phyloP scores from a whole-genome alignment of 2,113 vertebrate genomes.

The Ciconia boyciana region DNA sequence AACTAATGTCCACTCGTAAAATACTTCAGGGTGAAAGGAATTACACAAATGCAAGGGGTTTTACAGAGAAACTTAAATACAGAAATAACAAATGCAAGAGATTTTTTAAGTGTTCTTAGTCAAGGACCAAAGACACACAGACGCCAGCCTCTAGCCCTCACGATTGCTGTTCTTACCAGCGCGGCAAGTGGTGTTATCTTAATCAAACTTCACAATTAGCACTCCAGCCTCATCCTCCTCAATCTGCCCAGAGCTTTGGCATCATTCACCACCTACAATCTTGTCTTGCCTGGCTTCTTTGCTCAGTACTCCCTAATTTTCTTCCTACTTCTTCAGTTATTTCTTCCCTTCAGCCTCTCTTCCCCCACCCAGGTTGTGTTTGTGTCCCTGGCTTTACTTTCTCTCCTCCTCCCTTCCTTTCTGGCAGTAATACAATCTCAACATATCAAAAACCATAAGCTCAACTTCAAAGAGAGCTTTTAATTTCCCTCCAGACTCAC shows the following conservation, averaged over 20 bases:
- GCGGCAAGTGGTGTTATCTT: neutral
- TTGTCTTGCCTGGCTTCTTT: neutral
- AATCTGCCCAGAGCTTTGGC: neutral
- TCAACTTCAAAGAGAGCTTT: neutral
- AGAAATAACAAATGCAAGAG: neutral
- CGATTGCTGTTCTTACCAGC: neutral
- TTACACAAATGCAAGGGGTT: neutral
- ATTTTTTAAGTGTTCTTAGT: neutral
- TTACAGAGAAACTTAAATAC: neutral
- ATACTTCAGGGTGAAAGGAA: neutral
- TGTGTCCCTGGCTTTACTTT: neutral
- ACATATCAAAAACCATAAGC: neutral
- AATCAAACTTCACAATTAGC: neutral
- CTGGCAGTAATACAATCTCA: neutral
- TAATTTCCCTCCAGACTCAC: neutral
- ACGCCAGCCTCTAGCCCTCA: neutral
- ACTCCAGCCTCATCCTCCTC: neutral
- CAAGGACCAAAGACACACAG: neutral
- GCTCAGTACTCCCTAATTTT: conserved; percentile 3
- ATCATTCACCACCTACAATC: neutral
- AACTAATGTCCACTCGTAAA: neutral
- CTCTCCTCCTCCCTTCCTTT: conserved; percentile 12
- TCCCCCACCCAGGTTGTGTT: neutral
- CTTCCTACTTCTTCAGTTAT: neutral
- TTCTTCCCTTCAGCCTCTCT: neutral